These are phyloP conservation scores for Pammene fasciana DNA, from an alignment of 2,888 invertebrate genomes.

Conservation along the genomic window DNA sequence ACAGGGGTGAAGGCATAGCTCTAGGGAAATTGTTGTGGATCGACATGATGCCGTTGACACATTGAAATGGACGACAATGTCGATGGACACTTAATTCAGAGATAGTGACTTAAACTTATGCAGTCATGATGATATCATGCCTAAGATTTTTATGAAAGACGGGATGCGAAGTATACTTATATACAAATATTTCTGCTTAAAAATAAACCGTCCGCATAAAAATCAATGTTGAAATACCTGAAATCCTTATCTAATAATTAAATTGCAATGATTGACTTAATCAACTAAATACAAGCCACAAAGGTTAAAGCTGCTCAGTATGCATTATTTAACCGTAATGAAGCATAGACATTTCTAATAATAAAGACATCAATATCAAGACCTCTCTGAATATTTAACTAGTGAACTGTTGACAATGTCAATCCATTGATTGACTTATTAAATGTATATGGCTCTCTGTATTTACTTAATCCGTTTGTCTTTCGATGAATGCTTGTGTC, in stretches of 20 bases:
- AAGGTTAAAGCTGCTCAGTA: too few species aligned
- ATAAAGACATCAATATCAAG: not conserved
- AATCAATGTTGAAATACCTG: too few species aligned
- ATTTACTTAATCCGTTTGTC: slow-evolving; percentile 47
- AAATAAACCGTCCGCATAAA: too few species aligned
- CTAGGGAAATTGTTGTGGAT: slow-evolving; percentile 23
- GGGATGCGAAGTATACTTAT: not conserved
- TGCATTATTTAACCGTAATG: too few species aligned
- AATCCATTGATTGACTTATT: slow-evolving; percentile 16
- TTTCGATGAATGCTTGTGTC: slow-evolving; percentile 31
- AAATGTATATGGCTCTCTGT: slow-evolving; percentile 1
- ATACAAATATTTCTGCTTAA: too few species aligned
- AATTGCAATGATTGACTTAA: too few species aligned
- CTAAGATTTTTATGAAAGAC: slow-evolving; percentile 1
- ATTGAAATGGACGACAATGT: not conserved
- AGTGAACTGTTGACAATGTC: slow-evolving; percentile 2
- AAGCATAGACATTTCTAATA: not conserved
- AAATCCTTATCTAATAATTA: too few species aligned
- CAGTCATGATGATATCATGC: not conserved
- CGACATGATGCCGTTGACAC: not conserved
- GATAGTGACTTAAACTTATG: not conserved
- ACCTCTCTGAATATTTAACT: slow-evolving; percentile 1
- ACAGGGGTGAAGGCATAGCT: slow-evolving; percentile 24
- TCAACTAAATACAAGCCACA: too few species aligned
- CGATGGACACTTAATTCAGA: too few species aligned